Evolutionary conservation across 2,888 invertebrate species (phyloP).

Genomic region (Apodemia duryi): DNA sequence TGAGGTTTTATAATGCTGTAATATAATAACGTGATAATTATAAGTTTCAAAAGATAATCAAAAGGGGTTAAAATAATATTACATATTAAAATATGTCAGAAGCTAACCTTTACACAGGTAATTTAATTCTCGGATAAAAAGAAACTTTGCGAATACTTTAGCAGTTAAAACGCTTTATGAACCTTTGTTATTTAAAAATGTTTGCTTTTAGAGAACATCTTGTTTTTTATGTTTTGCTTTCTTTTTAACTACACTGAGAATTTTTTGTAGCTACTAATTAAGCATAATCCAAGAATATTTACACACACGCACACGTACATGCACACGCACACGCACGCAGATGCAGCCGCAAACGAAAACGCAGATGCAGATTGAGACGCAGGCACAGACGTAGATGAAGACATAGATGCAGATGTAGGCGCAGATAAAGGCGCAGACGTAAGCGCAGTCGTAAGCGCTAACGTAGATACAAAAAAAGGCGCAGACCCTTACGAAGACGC

Average conservation of each 20-base stretch:
- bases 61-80: neutral
- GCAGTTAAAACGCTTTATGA: slow-evolving; percentile 1
- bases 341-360: no score
- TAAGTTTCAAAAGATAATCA: neutral
- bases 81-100: neutral
- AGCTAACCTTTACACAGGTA: neutral
- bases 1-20: no score
- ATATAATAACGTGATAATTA: neutral
- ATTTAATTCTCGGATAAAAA: neutral
- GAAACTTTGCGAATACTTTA: slow-evolving; percentile 5
- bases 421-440: no score
- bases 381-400: no score
- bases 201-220: neutral
- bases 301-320: neutral
- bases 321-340: no score
- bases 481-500: no score
- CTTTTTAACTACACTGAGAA: neutral
- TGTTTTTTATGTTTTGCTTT: neutral
- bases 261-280: neutral
- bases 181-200: neutral
- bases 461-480: no score
- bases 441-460: no score
- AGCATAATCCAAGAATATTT: no score
- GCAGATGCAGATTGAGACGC: no score
- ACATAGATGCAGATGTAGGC: no score